Evolutionary conservation across 2,797 vertebrate species (phyloP), one percentile per base, ranked within the genome.

Genomic region (Gambelia wislizenii): DNA sequence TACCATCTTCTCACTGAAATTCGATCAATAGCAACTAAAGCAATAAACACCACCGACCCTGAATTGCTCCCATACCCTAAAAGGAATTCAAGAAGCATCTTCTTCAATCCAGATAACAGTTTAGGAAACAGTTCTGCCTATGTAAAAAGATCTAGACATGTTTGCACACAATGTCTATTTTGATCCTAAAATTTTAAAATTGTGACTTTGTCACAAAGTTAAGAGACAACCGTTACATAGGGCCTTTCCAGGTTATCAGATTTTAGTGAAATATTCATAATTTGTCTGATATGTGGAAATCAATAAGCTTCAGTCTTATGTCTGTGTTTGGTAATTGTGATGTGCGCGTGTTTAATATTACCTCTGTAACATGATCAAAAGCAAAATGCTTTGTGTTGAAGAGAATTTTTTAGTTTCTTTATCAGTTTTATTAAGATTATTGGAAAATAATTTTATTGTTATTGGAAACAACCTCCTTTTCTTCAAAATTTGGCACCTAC

Each of bases 1-100:
- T 91, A 78, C 59, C 20, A 91, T 25, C 75, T 27, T 4, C 56
- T 22, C 30, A 91, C 14, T 61, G 25, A 88, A 92, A 89, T 72
- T 83, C 54, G n/a, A 36, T n/a, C 80, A n/a, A 16, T 75, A 90
- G 69, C 78, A 70, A 64, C 20, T 42, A 59, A 59, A 36, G 44
- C 39, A 85, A 56, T 59, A 4, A 56, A 79, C 20, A 8, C 49
- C 20, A 20, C 3, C 59, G 33, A 77, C 18, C 56, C 44, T 27
- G 18, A 76, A 61, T 76, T 75, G 27, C 4, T 30, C 7, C 54
- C 70, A 61, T 59, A 42, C 70, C 3, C 27, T 33, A 85, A 42
- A 2, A 49, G 42, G 4, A 52, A 27, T 52, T 69, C 20, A 47
- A 86, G 14, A 83, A 59, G 54, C n/a, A 39, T n/a, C 30, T 39